Evolutionary conservation across 2,113 vertebrate species (phyloP), one percentile per base, ranked within the genome.

Genomic region (Centropus bengalensis): DNA sequence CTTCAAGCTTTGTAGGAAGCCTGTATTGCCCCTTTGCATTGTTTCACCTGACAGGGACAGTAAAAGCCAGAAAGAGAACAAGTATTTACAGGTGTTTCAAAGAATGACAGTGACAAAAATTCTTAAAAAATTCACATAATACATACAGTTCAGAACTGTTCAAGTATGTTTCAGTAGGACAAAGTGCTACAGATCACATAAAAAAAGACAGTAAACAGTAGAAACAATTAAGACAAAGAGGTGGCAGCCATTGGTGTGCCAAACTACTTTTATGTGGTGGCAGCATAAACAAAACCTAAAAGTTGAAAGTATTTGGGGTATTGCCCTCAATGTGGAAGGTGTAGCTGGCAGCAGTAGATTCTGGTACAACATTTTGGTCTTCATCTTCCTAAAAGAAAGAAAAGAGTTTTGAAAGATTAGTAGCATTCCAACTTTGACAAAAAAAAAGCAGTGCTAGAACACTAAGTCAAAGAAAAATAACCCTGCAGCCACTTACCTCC

Each of bases 341-440:
- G 42, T 97, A 99, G 66, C 94, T 96, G 30, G 98, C 98, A 96
- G 85, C 92, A 74, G 97, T 97, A 59, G 97, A 90, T 70, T 98
- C 98, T 56, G 99, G 98, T n/a, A 97, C 97, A 75, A 99, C 93
- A 56, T 97, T 98, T 64, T 98, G 96, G 66, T 99, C 98, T 87
- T 99, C 98, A 9, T 98, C 98, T 59, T 98, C 98, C 99, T 99
- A 86, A 22, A 96, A 87, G 74, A 51, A 59, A 93, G 40, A 66
- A 49, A 77, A 85, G 17, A 45, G 18, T 28, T 49, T 70, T 79
- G 24, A 87, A 80, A 86, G 8, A 73, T 4, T 16, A 51, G 22
- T 17, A 73, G n/a, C 13, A 49, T 87, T 86, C 92, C 9, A 64
- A 62, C 22, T 12, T 44, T n/a, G n/a, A n/a, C n/a, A n/a, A n/a